Conservation (phyloP, 2,888 invertebrate genomes). For the Pyralis farinalis region DNA sequence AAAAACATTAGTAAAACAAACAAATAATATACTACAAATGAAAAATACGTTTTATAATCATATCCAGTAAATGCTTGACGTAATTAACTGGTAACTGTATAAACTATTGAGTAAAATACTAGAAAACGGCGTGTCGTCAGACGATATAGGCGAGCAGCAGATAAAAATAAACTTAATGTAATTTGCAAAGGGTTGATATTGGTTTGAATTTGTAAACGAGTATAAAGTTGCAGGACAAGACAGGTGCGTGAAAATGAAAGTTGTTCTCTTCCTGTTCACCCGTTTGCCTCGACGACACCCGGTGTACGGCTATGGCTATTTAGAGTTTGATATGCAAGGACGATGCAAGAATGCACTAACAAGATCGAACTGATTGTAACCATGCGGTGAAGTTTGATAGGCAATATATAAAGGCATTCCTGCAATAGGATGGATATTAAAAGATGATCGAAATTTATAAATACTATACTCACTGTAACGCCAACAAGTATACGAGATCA, state of each 20-base stretch:
- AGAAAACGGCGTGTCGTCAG: conserved; percentile 4
- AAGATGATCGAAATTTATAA: too few relatives aligned
- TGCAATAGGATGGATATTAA: background rate
- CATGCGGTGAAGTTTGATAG: conserved; percentile 5
- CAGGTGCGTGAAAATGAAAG: conserved; percentile 80
- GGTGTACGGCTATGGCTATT: conserved; percentile 38
- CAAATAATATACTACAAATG: background rate
- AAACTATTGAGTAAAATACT: conserved; percentile 2
- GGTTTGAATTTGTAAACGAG: conserved; percentile 30
- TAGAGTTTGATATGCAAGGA: conserved; percentile 35
- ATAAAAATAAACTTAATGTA: conserved; percentile 6
- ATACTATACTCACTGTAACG: too few relatives aligned
- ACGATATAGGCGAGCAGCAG: background rate
- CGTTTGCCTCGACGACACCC: conserved; percentile 60
- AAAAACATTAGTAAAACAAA: background rate
- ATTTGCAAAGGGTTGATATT: conserved; percentile 26
- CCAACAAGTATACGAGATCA: too few relatives aligned
- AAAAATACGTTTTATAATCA: too few relatives aligned
- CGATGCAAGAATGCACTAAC: conserved; percentile 24
- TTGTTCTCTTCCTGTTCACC: conserved; percentile 78
- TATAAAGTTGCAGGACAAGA: conserved; percentile 62
- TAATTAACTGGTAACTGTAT: background rate
- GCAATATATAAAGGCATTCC: background rate
- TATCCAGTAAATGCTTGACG: too few relatives aligned
- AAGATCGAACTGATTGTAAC: conserved; percentile 14